Percentiles rank a stretch among this genome's conserved stretches.
phyloP scores from a whole-genome alignment of 2,113 vertebrate genomes.

The Casuarius casuarius region DNA sequence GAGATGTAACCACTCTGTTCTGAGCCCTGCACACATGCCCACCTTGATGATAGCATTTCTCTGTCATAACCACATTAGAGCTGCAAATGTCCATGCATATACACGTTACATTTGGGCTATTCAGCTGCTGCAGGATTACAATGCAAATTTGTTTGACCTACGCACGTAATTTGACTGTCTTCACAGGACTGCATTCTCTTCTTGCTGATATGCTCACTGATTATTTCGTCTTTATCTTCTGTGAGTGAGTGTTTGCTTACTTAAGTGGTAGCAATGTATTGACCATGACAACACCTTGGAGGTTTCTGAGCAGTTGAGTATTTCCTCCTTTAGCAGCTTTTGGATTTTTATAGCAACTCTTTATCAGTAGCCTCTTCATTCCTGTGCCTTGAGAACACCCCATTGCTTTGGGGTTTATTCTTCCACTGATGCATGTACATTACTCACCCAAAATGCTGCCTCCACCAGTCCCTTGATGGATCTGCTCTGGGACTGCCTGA shows the following conservation, averaged over 20 bases:
- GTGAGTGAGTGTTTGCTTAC: conserved; percentile 54
- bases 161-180: conserved; percentile 38
- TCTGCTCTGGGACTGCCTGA: neutral
- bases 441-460: neutral
- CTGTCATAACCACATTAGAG: neutral
- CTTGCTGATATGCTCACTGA: conserved; percentile 7
- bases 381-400: neutral
- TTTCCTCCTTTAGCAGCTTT: neutral
- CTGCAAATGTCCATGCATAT: neutral
- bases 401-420: neutral
- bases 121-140: conserved; percentile 24
- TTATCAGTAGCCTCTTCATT: neutral
- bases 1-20: neutral
- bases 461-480: neutral
- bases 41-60: neutral
- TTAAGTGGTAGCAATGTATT: conserved; percentile 58
- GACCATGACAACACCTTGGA: conserved; percentile 38
- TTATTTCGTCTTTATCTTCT: conserved; percentile 56
- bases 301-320: neutral
- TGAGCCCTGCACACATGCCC: neutral
- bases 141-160: conserved; percentile 49
- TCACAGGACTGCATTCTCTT: neutral
- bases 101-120: neutral
- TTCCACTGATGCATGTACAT: neutral
- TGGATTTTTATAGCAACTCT: neutral